A percentile compares a stretch with the other conserved stretches of the same genome.
Evolutionary conservation across 2,888 invertebrate species (phyloP).

Genomic region (Neria commutata): DNA sequence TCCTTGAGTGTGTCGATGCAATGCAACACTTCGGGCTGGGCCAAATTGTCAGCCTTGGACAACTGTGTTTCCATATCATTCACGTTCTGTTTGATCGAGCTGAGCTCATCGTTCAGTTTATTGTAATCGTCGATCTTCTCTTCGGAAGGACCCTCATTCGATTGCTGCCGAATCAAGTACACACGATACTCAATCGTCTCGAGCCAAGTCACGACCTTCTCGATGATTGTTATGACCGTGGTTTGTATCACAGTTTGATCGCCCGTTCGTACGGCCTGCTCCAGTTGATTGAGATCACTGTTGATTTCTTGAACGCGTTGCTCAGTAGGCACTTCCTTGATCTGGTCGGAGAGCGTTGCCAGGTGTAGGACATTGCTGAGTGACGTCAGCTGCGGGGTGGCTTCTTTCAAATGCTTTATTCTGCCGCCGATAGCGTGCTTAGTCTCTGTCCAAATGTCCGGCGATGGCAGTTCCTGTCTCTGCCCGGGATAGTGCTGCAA

Average conservation of each 20-base stretch:
- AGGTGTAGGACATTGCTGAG: conserved; percentile 70
- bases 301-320: conserved; percentile 67
- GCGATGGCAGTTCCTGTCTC: conserved; percentile 22
- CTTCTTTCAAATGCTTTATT: conserved; percentile 64
- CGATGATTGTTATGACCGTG: conserved; percentile 75
- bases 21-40: conserved; percentile 64
- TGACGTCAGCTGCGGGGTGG: conserved; percentile 64
- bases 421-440: conserved; percentile 65
- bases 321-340: conserved; percentile 65
- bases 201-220: conserved; percentile 82
- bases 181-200: conserved; percentile 85
- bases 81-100: conserved; percentile 71
- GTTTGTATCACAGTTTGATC: conserved; percentile 70
- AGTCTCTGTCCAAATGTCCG: conserved; percentile 64
- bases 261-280: conserved; percentile 66
- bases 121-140: conserved; percentile 68
- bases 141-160: conserved; percentile 67
- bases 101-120: conserved; percentile 71
- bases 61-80: conserved; percentile 69
- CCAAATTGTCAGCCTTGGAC: conserved; percentile 55
- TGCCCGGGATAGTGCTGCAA: conserved; percentile 53
- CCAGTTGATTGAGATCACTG: conserved; percentile 54
- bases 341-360: conserved; percentile 66
- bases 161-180: conserved; percentile 67
- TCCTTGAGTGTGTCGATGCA: conserved; percentile 68